Conservation (phyloP, 2,113 vertebrate species). For the Agapornis roseicollis region DNA sequence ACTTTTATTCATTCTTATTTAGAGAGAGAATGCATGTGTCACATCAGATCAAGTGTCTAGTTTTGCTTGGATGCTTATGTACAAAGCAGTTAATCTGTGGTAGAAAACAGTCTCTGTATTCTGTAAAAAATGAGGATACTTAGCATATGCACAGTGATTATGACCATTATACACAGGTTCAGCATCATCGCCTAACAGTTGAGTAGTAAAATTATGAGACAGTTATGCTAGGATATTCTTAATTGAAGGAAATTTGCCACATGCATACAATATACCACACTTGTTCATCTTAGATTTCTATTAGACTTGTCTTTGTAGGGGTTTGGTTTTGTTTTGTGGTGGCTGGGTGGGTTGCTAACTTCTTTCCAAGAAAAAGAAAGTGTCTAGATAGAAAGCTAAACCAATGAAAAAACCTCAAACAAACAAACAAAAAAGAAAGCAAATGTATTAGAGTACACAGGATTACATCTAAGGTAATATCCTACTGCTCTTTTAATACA, state of each 20-base stretch:
- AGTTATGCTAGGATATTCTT: background rate
- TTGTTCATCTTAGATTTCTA: background rate
- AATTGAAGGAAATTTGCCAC: background rate
- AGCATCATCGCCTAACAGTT: background rate
- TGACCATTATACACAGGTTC: background rate
- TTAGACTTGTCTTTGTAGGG: background rate
- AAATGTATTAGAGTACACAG: background rate
- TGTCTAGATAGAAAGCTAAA: background rate
- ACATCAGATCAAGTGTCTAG: background rate
- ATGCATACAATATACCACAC: background rate
- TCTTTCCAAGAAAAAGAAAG: background rate
- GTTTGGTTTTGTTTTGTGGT: no score
- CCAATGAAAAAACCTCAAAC: background rate
- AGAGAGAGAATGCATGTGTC: background rate
- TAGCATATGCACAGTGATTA: background rate
- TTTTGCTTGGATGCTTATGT: background rate
- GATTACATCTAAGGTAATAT: background rate
- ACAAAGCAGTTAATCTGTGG: background rate
- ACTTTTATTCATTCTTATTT: background rate
- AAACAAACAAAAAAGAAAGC: background rate
- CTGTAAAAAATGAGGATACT: background rate
- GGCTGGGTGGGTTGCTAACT: background rate
- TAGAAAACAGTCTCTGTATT: background rate
- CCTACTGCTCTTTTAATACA: background rate
- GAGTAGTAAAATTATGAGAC: background rate